Evolutionary conservation across 2,888 invertebrate genomes (phyloP).

Genomic region (Galerucella nymphaeae): DNA sequence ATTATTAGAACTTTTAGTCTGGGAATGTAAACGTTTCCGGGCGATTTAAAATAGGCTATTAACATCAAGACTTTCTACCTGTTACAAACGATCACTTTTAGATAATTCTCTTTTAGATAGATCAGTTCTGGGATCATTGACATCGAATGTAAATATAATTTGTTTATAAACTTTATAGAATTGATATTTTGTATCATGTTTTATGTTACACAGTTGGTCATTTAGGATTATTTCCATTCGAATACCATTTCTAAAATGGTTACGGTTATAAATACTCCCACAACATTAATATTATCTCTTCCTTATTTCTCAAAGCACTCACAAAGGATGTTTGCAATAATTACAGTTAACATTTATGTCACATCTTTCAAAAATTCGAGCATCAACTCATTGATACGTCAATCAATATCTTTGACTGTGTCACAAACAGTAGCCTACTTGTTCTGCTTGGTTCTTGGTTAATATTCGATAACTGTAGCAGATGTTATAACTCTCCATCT

Average conservation of each 20-base stretch:
- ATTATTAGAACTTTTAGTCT: neutral
- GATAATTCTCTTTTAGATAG: neutral
- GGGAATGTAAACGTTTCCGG: slow-evolving; percentile 10
- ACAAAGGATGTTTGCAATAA: no score
- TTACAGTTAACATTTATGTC: no score
- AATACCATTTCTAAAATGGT: neutral
- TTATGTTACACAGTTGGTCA: neutral
- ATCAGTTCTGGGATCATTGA: neutral
- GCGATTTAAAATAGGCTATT: slow-evolving; percentile 8
- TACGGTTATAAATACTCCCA: neutral
- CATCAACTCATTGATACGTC: no score
- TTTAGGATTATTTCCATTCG: neutral
- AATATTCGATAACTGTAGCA: neutral
- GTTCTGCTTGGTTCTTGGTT: no score
- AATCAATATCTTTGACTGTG: no score
- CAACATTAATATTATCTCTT: no score
- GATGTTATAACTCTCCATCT: neutral
- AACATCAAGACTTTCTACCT: neutral
- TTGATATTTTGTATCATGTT: neutral
- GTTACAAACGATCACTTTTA: neutral
- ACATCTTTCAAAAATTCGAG: no score
- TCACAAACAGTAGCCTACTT: no score
- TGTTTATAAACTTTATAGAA: slow-evolving; percentile 4
- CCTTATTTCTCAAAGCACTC: no score
- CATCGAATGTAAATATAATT: slow-evolving; percentile 6